Evolutionary conservation across 2,113 vertebrate species (phyloP).

Genomic region (Acanthochromis polyacanthus): DNA sequence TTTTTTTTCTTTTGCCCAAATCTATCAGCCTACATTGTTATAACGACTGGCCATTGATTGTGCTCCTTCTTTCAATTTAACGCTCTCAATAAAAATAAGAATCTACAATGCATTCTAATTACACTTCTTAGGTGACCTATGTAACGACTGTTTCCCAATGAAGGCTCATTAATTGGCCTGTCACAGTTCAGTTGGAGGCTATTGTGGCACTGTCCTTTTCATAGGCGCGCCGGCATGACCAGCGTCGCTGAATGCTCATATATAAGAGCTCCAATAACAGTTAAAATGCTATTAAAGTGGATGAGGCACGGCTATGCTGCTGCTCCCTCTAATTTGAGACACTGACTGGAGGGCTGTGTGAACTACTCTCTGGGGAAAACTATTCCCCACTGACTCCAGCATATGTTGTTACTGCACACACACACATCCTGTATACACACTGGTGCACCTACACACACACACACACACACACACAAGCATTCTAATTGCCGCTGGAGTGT

Average conservation of each 20-base stretch:
- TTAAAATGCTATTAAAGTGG: conserved; percentile 93
- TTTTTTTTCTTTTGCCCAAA: conserved; percentile 84
- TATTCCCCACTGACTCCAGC: conserved; percentile 65
- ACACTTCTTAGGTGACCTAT: conserved; percentile 95
- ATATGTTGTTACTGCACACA: conserved; percentile 56
- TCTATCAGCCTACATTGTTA: conserved; percentile 92
- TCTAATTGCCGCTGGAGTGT: conserved; percentile 58
- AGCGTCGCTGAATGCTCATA: conserved; percentile 90
- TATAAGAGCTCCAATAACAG: conserved; percentile 91
- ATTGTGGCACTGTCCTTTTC: conserved; percentile 94
- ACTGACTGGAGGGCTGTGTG: conserved; percentile 90
- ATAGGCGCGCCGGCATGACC: conserved; percentile 88
- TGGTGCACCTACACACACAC: conserved; percentile 1
- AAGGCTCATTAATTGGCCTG: conserved; percentile 96
- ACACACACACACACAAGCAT: conserved; percentile 21
- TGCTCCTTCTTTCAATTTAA: conserved; percentile 88
- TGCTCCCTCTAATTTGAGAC: conserved; percentile 92
- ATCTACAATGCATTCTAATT: conserved; percentile 97
- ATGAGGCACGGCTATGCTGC: conserved; percentile 88
- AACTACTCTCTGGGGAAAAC: conserved; percentile 87
- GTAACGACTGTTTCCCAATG: conserved; percentile 91
- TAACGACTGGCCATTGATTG: conserved; percentile 87
- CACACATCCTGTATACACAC: conserved; percentile 40
- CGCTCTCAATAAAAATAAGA: conserved; percentile 91
- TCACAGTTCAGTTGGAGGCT: conserved; percentile 93